Conservation (phyloP, 1,140 invertebrate genomes). For the Atta colombica region DNA sequence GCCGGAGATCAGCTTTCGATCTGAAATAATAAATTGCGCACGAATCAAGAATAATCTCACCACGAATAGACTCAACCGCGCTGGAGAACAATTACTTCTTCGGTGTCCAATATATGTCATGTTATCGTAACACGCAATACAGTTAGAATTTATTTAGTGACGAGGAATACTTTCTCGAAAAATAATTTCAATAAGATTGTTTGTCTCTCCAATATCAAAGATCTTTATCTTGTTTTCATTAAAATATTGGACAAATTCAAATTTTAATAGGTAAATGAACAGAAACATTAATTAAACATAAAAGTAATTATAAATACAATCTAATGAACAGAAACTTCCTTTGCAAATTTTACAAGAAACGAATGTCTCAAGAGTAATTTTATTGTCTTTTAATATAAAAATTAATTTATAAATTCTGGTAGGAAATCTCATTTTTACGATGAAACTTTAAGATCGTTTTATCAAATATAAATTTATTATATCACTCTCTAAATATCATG, state of each 20-base stretch:
- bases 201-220: background rate
- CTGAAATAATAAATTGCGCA: conserved; percentile 70
- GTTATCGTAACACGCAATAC: conserved; percentile 21
- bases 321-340: background rate
- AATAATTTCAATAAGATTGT: background rate
- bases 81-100: conserved; percentile 46
- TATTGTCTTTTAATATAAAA: background rate
- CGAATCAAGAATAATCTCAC: conserved; percentile 44
- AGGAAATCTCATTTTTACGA: background rate
- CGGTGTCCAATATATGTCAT: conserved; percentile 45
- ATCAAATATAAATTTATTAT: background rate
- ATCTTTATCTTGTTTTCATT: background rate
- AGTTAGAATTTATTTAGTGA: background rate
- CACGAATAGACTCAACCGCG: conserved; percentile 26
- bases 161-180: background rate
- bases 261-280: background rate
- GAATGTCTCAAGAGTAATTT: background rate
- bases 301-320: background rate
- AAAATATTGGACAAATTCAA: background rate
- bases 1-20: conserved; percentile 70
- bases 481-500: no score
- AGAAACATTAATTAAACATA: background rate
- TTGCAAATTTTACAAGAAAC: background rate
- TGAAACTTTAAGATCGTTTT: background rate
- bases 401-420: background rate